phyloP scores from a whole-genome alignment of 2,888 invertebrate species.

The Microchrysa polita region DNA sequence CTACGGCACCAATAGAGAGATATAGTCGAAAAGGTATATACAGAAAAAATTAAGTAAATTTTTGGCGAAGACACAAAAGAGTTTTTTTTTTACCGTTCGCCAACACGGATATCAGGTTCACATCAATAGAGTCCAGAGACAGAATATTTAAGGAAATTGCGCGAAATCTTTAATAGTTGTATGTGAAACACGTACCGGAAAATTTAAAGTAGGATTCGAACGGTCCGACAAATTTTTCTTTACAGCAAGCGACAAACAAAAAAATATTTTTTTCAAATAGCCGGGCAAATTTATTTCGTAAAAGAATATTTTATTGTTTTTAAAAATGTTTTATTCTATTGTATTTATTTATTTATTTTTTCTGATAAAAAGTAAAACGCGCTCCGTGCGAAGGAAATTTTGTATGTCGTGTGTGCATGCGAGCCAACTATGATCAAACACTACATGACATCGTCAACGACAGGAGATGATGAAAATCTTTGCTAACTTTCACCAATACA shows the following conservation, averaged over 20 bases:
- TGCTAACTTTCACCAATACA: constrained; percentile 44
- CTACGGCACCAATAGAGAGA: no score
- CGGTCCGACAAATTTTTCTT: constrained; percentile 15
- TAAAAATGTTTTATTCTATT: constrained; percentile 30
- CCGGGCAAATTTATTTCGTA: not conserved
- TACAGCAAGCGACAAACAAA: not conserved
- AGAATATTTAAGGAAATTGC: constrained; percentile 16
- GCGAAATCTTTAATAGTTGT: not conserved
- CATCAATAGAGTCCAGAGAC: not conserved
- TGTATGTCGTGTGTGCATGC: constrained; percentile 63
- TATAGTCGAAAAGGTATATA: no score
- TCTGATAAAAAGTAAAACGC: constrained; percentile 57
- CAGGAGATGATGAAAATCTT: constrained; percentile 54
- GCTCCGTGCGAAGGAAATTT: constrained; percentile 61
- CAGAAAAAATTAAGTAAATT: no score
- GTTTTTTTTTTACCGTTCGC: constrained; percentile 10
- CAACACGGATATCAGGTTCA: not conserved
- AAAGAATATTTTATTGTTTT: constrained; percentile 27
- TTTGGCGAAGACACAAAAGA: not conserved
- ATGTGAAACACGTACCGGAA: not conserved
- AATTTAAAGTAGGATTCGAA: constrained; percentile 4
- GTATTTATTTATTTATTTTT: constrained; percentile 41
- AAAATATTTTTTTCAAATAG: not conserved
- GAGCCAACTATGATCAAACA: constrained; percentile 61
- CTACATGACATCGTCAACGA: constrained; percentile 54